Evolutionary conservation across 2,113 vertebrate species (phyloP), one percentile per base, ranked within the genome.

Genomic region (Cyanoderma ruficeps): DNA sequence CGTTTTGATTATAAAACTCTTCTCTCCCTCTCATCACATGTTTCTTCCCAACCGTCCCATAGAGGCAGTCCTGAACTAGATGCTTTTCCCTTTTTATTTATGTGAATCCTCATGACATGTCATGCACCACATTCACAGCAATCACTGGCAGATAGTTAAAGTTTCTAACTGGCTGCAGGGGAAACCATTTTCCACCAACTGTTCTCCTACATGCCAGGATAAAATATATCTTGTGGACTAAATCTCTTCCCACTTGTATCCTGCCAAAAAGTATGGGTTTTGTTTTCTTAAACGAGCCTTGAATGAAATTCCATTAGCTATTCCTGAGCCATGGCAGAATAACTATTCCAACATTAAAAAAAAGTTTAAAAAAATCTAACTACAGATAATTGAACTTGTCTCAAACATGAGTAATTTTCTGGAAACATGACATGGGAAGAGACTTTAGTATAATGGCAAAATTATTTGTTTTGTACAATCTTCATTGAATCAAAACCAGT

Each of bases 91-190:
- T 42, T 95, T 82, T 94, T 90, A 97, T 97, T 96, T 97, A 95
- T 96, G 84, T 83, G 84, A 85, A 87, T 87, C 89, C 77, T 89
- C 83, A 90, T 86, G 90, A 70, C 77, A 86, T 77, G 80, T 94
- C 96, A 96, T 52, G 76, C 94, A 91, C 90, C 56, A 57, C 83
- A 81, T 96, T 96, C 77, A 9, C 53, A 95, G 93, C 77, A 75
- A 95, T 96, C 96, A 93, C 77, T 94, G 93, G 84, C 96, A 95
- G 93, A 93, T 96, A 94, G 83, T 96, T 97, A 96, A 97, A 96
- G 88, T 88, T 97, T 95, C 90, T 95, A 93, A 96, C 28, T 7
- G 95, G 89, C 91, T 97, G 94, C 75, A 92, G 79, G 79, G 93
- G 82, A 97, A 97, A 96, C 78, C 87, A 89, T 95, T 96, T 97